Conservation (phyloP, 2,113 vertebrate genomes). For the Caranx ignobilis region DNA sequence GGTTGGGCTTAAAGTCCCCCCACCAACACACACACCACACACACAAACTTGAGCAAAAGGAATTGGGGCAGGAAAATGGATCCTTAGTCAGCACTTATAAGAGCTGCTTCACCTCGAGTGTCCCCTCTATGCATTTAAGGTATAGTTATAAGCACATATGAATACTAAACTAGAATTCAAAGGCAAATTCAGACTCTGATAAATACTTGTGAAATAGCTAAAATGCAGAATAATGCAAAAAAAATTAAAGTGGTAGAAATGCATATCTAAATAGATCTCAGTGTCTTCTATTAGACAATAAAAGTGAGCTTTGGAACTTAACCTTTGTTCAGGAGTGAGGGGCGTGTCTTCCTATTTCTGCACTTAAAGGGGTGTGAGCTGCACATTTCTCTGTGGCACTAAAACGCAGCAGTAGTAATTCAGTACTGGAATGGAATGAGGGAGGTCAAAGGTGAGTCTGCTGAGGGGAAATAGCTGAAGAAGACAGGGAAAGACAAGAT, state of each 20-base stretch:
- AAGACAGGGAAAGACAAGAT: constrained; percentile 51
- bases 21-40: constrained; percentile 23
- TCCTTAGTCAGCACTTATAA: constrained; percentile 56
- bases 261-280: not conserved
- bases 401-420: constrained; percentile 71
- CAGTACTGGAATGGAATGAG: constrained; percentile 73
- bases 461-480: constrained; percentile 62
- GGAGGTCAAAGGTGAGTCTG: constrained; percentile 77
- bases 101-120: constrained; percentile 32
- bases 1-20: constrained; percentile 29
- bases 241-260: constrained; percentile 2
- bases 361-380: constrained; percentile 40
- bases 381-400: constrained; percentile 48
- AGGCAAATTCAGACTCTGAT: not conserved
- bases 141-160: not conserved
- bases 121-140: constrained; percentile 24
- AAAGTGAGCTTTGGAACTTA: constrained; percentile 21
- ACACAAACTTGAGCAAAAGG: constrained; percentile 25
- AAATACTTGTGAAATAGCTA: not conserved
- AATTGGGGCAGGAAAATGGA: constrained; percentile 49
- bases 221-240: not conserved
- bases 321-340: not conserved
- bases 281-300: not conserved
- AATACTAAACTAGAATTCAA: constrained; percentile 3
- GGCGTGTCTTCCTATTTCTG: constrained; percentile 17